Evolutionary conservation across 2,888 invertebrate genomes (phyloP).

Genomic region (Drosophila emarginata): DNA sequence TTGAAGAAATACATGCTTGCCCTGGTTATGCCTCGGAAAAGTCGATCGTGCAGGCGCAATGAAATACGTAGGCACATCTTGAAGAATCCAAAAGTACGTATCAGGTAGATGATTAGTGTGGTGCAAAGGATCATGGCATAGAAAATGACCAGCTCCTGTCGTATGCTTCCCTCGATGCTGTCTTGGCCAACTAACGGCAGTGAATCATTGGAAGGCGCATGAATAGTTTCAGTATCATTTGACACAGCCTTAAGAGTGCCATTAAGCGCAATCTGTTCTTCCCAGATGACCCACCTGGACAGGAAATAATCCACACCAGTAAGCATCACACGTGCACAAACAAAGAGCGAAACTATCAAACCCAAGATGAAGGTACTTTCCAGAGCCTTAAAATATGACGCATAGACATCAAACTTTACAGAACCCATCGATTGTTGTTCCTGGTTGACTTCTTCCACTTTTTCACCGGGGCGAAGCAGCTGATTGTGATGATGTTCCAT

Average conservation of each 20-base stretch:
- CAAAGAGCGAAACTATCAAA: conserved; percentile 83
- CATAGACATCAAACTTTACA: conserved; percentile 85
- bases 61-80: conserved; percentile 90
- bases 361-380: conserved; percentile 82
- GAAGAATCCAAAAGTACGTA: conserved; percentile 86
- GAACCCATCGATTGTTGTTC: conserved; percentile 86
- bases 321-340: conserved; percentile 85
- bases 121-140: conserved; percentile 76
- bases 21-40: conserved; percentile 89
- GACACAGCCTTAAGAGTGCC: conserved; percentile 17
- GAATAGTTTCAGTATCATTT: conserved; percentile 25
- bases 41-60: conserved; percentile 88
- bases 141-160: conserved; percentile 75
- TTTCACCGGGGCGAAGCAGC: conserved; percentile 69
- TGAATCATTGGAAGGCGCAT: conserved; percentile 36
- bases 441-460: conserved; percentile 81
- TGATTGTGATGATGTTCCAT: conserved; percentile 71
- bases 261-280: conserved; percentile 72
- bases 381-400: conserved; percentile 84
- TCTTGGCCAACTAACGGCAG: conserved; percentile 13
- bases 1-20: conserved; percentile 91
- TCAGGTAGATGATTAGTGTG: conserved; percentile 83
- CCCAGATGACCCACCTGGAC: conserved; percentile 85
- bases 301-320: conserved; percentile 89
- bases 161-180: conserved; percentile 50